Evolutionary conservation across 2,797 vertebrate genomes (phyloP).

Genomic region (Lacerta viridis): DNA sequence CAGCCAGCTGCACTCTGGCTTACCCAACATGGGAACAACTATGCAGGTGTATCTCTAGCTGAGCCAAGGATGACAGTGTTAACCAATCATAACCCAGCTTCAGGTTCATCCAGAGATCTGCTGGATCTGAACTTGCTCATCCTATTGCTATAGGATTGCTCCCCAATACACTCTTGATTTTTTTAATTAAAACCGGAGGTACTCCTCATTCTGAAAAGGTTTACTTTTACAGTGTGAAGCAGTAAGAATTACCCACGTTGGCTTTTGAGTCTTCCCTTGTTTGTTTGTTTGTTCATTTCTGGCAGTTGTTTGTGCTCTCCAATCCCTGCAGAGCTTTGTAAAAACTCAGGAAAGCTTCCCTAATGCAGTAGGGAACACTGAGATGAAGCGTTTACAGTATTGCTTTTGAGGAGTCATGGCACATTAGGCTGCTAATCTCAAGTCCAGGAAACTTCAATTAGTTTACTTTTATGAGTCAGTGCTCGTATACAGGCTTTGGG

Average conservation of each 20-base stretch:
- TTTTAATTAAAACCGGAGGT: not conserved
- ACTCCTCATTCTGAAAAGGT: not conserved
- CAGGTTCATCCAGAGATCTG: too few relatives aligned
- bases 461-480: slow-evolving; percentile 54
- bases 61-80: too few relatives aligned
- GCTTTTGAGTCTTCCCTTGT: not conserved
- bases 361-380: slow-evolving; percentile 43
- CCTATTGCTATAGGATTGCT: too few relatives aligned
- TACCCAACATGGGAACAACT: too few relatives aligned
- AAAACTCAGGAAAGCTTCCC: slow-evolving; percentile 42
- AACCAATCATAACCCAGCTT: too few relatives aligned
- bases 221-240: not conserved
- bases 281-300: slow-evolving; percentile 25
- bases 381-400: slow-evolving; percentile 40
- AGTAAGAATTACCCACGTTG: not conserved
- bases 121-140: too few relatives aligned
- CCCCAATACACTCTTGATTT: not conserved
- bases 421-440: slow-evolving; percentile 70
- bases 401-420: slow-evolving; percentile 57
- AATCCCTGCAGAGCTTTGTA: slow-evolving; percentile 22
- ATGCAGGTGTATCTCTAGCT: too few relatives aligned
- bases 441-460: slow-evolving; percentile 62
- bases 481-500: slow-evolving; percentile 27
- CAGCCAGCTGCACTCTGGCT: too few relatives aligned
- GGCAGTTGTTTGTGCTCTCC: slow-evolving; percentile 17